Conservation (phyloP, 2,888 invertebrate species). For the Ypsolopha sequella region DNA sequence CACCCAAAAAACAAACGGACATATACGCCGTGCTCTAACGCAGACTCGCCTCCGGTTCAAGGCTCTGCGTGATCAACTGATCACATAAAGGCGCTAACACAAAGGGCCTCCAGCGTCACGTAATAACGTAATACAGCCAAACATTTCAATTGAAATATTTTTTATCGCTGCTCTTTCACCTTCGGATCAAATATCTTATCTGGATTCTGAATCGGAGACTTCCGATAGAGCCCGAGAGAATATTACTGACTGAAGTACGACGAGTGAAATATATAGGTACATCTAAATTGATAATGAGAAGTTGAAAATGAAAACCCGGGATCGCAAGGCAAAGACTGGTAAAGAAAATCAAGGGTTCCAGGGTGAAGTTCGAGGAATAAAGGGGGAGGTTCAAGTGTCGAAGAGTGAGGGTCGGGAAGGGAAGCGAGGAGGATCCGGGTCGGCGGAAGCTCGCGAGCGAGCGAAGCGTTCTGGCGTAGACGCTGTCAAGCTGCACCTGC, state of each 20-base stretch:
- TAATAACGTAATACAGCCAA: constrained; percentile 39
- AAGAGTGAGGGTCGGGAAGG: constrained; percentile 17
- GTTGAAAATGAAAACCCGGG: constrained; percentile 51
- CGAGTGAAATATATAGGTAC: background rate
- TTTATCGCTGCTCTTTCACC: constrained; percentile 51
- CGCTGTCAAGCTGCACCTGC: constrained; percentile 53
- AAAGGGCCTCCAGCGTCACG: constrained; percentile 48
- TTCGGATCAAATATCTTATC: constrained; percentile 58
- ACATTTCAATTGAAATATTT: constrained; percentile 30
- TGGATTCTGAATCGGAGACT: constrained; percentile 13
- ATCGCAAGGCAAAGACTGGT: constrained; percentile 31
- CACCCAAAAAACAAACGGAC: constrained; percentile 31
- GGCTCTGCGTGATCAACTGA: constrained; percentile 54
- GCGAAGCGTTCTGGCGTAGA: constrained; percentile 54
- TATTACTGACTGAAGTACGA: background rate
- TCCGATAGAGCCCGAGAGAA: constrained; percentile 23
- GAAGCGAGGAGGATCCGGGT: constrained; percentile 16
- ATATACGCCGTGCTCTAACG: constrained; percentile 1
- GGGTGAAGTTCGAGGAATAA: constrained; percentile 21
- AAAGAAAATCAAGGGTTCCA: constrained; percentile 17
- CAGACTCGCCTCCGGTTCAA: constrained; percentile 28
- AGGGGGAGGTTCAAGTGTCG: constrained; percentile 19
- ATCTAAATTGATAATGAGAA: background rate
- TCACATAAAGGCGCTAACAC: constrained; percentile 42
- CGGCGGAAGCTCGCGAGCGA: constrained; percentile 19